Base-by-base conservation (phyloP, 2,888 invertebrate species). In the Trichogramma dendrolimi region DNA sequence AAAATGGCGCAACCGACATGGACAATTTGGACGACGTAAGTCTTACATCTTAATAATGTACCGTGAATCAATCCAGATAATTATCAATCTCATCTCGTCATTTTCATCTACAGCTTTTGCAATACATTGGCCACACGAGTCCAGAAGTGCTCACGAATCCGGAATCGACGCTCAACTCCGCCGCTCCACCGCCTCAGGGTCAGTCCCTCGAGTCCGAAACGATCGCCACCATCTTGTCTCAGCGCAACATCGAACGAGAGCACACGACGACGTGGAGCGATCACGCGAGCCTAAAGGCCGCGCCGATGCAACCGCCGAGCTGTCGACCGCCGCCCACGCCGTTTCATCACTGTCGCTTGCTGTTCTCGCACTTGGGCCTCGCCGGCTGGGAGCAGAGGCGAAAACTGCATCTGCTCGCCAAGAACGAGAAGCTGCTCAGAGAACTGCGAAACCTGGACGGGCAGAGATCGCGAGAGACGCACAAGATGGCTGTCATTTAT, bases 401-500 rank as follows among this genome's bases (percentile, higher is more conserved):
- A 59, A 88, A 91, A 68, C 86, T 96, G 70, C 92, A 96, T 78
- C 84, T 96, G 63, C 82, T 97, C 66, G 87, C 89, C 66, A 90
- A 95, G 73, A 91, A 91, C 70, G 96, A 96, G 71, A 89, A 95
- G 60, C 82, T 98, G 67, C 80, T 96, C 63, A 82, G 97, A 10
- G 96, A 97, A 77, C 79, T 99, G 62, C 86, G 94, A 65, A 96
- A 99, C 80, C 83, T 99, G 50, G 99, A 99, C 77, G 87, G 89
- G 62, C 96, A 96, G 71, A 85, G 87, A 82, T 96, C 94, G 71
- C 85, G 96, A 8, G 95, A 96, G 78, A 94, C 94, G 1, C 96
- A 96, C 80, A 96, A 97, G 81, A 89, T 96, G 71, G 99, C 98
- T 14, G 94, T 99, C 54, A 94, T 99, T 72, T 99, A 96, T 80